Percentiles rank a stretch among this genome's conserved stretches.
phyloP scores from a whole-genome alignment of 1,140 invertebrate species.

The Pachypsylla venusta region DNA sequence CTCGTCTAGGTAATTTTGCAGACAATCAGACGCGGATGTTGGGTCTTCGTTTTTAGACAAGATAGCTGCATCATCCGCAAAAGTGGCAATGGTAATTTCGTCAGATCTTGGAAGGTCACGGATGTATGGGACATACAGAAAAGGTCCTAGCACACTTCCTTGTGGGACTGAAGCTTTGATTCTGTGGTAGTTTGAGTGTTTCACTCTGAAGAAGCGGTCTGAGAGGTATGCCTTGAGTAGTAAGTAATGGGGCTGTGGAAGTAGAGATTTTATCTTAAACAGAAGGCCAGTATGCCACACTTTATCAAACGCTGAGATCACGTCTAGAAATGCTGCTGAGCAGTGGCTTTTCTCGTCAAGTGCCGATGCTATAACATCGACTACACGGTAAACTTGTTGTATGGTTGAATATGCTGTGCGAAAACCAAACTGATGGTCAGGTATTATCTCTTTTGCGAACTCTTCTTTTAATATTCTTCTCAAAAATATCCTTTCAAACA shows the following conservation, averaged over 20 bases:
- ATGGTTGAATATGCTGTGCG: slow-evolving; percentile 9
- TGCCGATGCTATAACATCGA: not conserved
- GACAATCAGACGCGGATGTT: slow-evolving; percentile 16
- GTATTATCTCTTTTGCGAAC: not conserved
- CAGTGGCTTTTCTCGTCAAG: slow-evolving; percentile 6
- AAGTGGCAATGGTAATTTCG: slow-evolving; percentile 22
- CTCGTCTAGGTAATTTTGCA: slow-evolving; percentile 21
- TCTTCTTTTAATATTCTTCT: not conserved
- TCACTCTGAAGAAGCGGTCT: slow-evolving; percentile 2
- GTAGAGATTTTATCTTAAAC: not conserved
- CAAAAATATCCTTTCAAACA: not conserved
- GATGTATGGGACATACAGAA: slow-evolving; percentile 25
- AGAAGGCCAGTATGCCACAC: not conserved
- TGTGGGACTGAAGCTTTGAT: slow-evolving; percentile 25
- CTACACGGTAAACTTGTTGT: slow-evolving; percentile 7
- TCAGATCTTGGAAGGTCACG: slow-evolving; percentile 25
- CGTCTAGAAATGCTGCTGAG: not conserved
- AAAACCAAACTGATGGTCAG: slow-evolving; percentile 12
- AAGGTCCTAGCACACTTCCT: slow-evolving; percentile 25
- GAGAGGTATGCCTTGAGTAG: slow-evolving; percentile 6
- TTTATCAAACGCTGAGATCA: not conserved
- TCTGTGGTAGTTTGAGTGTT: not conserved
- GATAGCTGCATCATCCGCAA: slow-evolving; percentile 27
- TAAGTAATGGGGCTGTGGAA: slow-evolving; percentile 2
- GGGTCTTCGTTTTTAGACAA: slow-evolving; percentile 16